These are phyloP conservation scores for Pampus argenteus DNA, from an alignment of 2,797 vertebrate genomes.

Conservation along the genomic window DNA sequence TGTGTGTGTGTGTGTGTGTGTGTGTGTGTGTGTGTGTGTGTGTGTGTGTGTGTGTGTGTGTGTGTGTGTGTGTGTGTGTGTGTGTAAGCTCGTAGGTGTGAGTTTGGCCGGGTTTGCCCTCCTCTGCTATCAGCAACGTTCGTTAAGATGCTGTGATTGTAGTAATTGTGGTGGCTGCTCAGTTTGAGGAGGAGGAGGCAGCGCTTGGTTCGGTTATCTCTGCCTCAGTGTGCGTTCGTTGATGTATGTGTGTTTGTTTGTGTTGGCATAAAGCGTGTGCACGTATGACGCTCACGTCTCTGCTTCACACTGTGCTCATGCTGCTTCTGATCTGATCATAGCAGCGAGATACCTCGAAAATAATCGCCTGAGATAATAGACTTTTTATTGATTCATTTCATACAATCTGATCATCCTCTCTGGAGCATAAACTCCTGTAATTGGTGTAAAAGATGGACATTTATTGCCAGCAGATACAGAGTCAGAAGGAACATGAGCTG, in stretches of 20 bases:
- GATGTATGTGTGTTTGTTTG: conserved; percentile 15
- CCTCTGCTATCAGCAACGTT: conserved; percentile 63
- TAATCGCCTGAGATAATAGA: conserved; percentile 79
- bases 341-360: conserved; percentile 58
- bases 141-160: conserved; percentile 76
- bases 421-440: conserved; percentile 75
- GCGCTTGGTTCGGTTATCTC: conserved; percentile 65
- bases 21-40: neutral
- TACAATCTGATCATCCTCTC: conserved; percentile 70
- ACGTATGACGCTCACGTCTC: conserved; percentile 22
- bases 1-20: neutral
- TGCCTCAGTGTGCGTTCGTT: conserved; percentile 3
- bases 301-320: conserved; percentile 10
- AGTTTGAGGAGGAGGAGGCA: conserved; percentile 47
- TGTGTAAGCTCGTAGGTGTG: neutral
- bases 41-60: neutral
- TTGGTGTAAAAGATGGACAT: conserved; percentile 78
- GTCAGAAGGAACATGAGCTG: conserved; percentile 45
- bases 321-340: conserved; percentile 52
- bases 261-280: conserved; percentile 1
- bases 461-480: conserved; percentile 65
- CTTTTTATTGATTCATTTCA: conserved; percentile 83
- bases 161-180: conserved; percentile 74
- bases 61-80: neutral
- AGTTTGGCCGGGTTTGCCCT: conserved; percentile 39